phyloP scores from a whole-genome alignment of 2,113 vertebrate species.

The Hydrolagus affinis region DNA sequence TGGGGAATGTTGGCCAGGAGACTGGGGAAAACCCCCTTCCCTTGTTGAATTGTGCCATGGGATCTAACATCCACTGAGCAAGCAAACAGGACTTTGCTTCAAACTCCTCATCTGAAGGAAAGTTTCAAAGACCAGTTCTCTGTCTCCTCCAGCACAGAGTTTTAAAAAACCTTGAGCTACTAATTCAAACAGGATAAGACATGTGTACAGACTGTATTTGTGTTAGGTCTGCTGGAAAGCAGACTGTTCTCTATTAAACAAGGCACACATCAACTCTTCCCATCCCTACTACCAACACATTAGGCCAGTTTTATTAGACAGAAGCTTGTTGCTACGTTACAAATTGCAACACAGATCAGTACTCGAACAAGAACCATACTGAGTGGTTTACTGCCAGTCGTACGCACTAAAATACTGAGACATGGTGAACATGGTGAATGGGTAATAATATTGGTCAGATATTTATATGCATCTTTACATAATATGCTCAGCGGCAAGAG shows the following conservation, averaged over 20 bases:
- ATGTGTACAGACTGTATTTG: background rate
- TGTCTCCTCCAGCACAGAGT: too few relatives aligned
- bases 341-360: background rate
- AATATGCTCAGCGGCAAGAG: slow-evolving; percentile 1
- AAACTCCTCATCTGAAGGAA: too few relatives aligned
- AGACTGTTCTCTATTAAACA: background rate
- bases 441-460: background rate
- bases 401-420: background rate
- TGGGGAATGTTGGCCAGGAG: too few relatives aligned
- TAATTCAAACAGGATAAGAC: too few relatives aligned
- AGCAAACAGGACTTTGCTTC: too few relatives aligned
- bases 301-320: background rate
- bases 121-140: too few relatives aligned
- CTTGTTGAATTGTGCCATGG: too few relatives aligned
- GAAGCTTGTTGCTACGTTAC: slow-evolving; percentile 8
- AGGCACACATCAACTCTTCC: background rate
- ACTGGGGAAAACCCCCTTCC: too few relatives aligned
- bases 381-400: background rate
- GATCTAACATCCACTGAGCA: too few relatives aligned
- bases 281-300: background rate
- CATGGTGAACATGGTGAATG: background rate
- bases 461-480: background rate
- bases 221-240: background rate
- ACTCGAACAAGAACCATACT: background rate
- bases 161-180: too few relatives aligned